Percentiles rank a stretch among this genome's conserved stretches.
Conservation (phyloP, 2,888 invertebrate genomes). For the Congeria kusceri region DNA sequence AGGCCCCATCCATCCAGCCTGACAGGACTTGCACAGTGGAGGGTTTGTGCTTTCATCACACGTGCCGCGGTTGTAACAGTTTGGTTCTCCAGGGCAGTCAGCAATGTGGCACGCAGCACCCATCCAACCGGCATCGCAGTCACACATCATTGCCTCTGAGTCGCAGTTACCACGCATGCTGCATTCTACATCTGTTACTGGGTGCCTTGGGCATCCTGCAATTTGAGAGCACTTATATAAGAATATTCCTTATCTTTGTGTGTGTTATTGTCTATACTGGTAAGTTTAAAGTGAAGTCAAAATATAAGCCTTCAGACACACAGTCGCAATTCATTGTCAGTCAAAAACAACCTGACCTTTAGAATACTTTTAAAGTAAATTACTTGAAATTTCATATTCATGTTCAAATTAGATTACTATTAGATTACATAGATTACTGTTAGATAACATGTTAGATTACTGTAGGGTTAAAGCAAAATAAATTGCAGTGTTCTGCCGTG, state of each 20-base stretch:
- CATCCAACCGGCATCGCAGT: slow-evolving; percentile 72
- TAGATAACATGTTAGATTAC: no score
- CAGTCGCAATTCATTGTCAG: no score
- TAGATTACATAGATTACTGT: no score
- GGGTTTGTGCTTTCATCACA: slow-evolving; percentile 68
- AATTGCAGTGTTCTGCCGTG: no score
- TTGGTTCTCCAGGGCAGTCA: slow-evolving; percentile 72
- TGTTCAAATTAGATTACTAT: no score
- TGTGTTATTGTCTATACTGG: no score
- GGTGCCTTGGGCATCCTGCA: slow-evolving; percentile 74
- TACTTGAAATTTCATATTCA: no score
- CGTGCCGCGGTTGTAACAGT: slow-evolving; percentile 68
- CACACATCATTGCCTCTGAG: slow-evolving; percentile 66
- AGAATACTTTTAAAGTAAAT: no score
- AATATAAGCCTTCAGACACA: no score
- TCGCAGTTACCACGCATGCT: slow-evolving; percentile 76
- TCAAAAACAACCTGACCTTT: no score
- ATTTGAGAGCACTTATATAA: not conserved
- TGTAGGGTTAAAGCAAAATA: no score
- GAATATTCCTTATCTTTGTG: not conserved
- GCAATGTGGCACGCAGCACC: slow-evolving; percentile 73
- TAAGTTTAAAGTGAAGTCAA: no score
- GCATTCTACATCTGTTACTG: slow-evolving; percentile 67
- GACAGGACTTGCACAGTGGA: slow-evolving; percentile 71
- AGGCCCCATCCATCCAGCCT: slow-evolving; percentile 73